Percentiles rank a stretch among this genome's conserved stretches.
These are phyloP conservation scores for Ciona savignyi DNA, from an alignment of 23 tunicate species.

Conservation along the genomic window DNA sequence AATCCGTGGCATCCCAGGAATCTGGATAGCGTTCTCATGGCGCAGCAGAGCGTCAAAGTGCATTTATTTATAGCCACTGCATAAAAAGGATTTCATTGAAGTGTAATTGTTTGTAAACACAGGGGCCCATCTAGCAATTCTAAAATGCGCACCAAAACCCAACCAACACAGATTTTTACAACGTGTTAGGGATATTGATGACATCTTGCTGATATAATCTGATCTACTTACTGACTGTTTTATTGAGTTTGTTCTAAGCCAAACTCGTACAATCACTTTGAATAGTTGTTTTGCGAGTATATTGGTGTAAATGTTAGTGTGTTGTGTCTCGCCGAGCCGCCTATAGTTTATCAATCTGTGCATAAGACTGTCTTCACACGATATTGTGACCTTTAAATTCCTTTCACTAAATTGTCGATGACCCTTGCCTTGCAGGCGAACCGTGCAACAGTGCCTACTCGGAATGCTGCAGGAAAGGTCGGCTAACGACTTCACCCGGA, in stretches of 20 bases:
- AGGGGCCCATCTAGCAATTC: neutral
- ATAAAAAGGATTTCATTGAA: neutral
- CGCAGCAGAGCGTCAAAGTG: neutral
- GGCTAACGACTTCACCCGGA: neutral
- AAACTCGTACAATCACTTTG: too few species aligned
- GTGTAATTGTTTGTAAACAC: neutral
- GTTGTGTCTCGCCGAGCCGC: constrained; percentile 51
- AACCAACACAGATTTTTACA: too few species aligned
- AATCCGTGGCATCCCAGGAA: neutral
- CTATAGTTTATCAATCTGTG: constrained; percentile 3
- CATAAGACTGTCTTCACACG: neutral
- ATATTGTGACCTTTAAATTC: neutral
- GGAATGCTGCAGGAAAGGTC: constrained; percentile 48
- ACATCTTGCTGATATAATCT: too few species aligned
- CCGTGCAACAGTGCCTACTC: constrained; percentile 60
- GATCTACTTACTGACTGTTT: too few species aligned
- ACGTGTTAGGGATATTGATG: too few species aligned
- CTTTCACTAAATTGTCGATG: neutral
- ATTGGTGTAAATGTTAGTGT: constrained; percentile 60
- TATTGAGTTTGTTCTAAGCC: too few species aligned
- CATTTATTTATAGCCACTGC: neutral
- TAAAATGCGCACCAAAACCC: too few species aligned
- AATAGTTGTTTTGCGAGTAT: constrained; percentile 66
- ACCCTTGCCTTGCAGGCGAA: constrained; percentile 33
- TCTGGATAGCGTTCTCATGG: neutral